Evolutionary conservation across 2,113 vertebrate genomes (phyloP).

Genomic region (Engystomops pustulosus): DNA sequence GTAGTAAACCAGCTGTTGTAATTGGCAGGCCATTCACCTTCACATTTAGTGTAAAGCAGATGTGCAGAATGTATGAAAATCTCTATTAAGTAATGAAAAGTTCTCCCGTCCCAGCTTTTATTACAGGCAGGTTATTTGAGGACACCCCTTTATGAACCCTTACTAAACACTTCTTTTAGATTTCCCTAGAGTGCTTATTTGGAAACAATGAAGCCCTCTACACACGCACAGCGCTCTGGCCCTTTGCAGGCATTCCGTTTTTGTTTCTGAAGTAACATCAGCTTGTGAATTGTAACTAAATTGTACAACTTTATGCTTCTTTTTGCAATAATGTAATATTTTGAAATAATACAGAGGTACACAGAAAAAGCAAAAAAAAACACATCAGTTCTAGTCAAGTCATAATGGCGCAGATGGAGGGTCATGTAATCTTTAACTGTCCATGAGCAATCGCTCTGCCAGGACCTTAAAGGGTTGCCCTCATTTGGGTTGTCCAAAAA

Average conservation of each 20-base stretch:
- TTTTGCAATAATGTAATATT: background rate
- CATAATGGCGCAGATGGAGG: too few species aligned
- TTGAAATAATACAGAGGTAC: background rate
- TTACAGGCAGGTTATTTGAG: conserved; percentile 32
- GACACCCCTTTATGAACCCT: conserved; percentile 37
- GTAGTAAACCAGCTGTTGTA: too few species aligned
- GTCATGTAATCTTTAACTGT: too few species aligned
- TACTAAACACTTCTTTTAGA: conserved; percentile 7
- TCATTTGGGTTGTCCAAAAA: too few species aligned
- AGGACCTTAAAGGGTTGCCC: too few species aligned
- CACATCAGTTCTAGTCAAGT: too few species aligned
- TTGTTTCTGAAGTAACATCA: background rate
- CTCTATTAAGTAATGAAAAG: background rate
- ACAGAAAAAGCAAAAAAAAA: background rate
- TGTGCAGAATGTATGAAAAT: background rate
- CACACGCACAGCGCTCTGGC: conserved; percentile 13
- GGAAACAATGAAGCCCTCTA: conserved; percentile 44
- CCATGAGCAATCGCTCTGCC: too few species aligned
- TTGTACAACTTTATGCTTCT: background rate
- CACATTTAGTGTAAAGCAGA: background rate
- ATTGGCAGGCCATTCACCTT: background rate
- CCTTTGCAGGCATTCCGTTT: background rate
- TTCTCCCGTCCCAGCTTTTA: background rate
- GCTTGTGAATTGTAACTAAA: conserved; percentile 6
- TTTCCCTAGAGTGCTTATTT: conserved; percentile 44